A percentile compares a stretch with the other conserved stretches of the same genome.
These are phyloP conservation scores for Oithona nana DNA, from an alignment of 2,888 invertebrate genomes.

Conservation along the genomic window DNA sequence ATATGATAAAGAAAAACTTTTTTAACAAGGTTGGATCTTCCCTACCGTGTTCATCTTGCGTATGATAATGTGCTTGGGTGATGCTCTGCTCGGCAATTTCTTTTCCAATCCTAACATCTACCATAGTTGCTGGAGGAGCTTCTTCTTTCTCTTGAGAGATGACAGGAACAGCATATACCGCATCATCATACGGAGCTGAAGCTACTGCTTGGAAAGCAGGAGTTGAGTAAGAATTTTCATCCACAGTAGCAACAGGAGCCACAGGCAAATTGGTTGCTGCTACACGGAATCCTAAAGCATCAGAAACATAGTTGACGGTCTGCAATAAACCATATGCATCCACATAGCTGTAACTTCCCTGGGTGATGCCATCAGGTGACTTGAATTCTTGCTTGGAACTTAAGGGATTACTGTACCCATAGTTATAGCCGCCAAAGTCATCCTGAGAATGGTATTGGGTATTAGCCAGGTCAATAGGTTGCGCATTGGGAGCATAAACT, in stretches of 20 bases:
- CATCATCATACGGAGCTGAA: background rate
- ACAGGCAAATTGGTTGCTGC: constrained; percentile 16
- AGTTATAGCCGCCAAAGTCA: constrained; percentile 17
- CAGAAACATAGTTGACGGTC: constrained; percentile 13
- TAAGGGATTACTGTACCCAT: constrained; percentile 8
- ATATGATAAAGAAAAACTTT: too few relatives aligned
- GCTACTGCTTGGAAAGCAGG: background rate
- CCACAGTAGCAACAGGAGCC: background rate
- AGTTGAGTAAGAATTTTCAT: too few relatives aligned
- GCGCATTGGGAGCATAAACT: background rate
- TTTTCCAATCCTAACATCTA: too few relatives aligned
- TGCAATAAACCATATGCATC: constrained; percentile 14
- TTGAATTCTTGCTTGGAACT: constrained; percentile 15
- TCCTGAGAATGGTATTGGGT: constrained; percentile 18
- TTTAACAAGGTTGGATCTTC: too few relatives aligned
- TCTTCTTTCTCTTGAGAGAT: too few relatives aligned
- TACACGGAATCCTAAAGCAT: constrained; percentile 17
- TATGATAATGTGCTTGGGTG: background rate
- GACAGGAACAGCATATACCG: background rate
- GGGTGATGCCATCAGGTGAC: constrained; percentile 16
- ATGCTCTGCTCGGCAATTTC: background rate
- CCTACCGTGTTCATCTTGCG: background rate
- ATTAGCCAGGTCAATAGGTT: background rate
- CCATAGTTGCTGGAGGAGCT: too few relatives aligned
- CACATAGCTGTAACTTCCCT: constrained; percentile 17